Percentiles rank a stretch among this genome's conserved stretches.
phyloP scores from a whole-genome alignment of 2,888 invertebrate species.

The Temnothorax rugatulus region DNA sequence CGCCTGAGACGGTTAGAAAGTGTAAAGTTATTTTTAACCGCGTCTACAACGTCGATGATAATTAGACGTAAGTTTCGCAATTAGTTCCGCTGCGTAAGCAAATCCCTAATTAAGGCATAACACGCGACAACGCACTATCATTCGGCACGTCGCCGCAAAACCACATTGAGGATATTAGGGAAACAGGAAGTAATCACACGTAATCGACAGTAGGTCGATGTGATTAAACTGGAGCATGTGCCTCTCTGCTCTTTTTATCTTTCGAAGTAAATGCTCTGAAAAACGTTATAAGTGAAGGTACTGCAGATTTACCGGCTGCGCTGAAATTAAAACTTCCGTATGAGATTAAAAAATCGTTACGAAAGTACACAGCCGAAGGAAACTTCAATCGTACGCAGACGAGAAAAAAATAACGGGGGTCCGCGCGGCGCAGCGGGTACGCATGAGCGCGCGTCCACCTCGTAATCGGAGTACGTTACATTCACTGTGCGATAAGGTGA shows the following conservation, averaged over 20 bases:
- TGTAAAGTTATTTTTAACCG: slow-evolving; percentile 49
- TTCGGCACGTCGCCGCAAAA: background rate
- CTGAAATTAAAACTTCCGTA: background rate
- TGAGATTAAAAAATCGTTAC: background rate
- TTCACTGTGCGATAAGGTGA: slow-evolving; percentile 67
- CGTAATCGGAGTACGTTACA: slow-evolving; percentile 33
- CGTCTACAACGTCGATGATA: slow-evolving; percentile 24
- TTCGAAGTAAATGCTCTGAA: background rate
- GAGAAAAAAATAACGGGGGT: slow-evolving; percentile 1
- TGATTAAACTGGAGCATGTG: slow-evolving; percentile 46
- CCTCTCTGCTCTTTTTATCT: background rate
- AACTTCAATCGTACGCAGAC: slow-evolving; percentile 3
- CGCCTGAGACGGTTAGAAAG: slow-evolving; percentile 42
- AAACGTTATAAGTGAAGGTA: background rate
- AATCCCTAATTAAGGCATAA: slow-evolving; percentile 48
- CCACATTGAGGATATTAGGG: background rate
- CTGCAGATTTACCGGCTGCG: background rate
- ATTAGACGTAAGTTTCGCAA: slow-evolving; percentile 41
- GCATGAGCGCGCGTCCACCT: slow-evolving; percentile 32
- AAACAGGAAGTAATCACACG: background rate
- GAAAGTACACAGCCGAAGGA: slow-evolving; percentile 2
- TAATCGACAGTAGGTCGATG: slow-evolving; percentile 10
- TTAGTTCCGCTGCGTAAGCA: slow-evolving; percentile 46
- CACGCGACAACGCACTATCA: slow-evolving; percentile 28
- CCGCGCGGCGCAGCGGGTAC: slow-evolving; percentile 1